A percentile compares a stretch with the other conserved stretches of the same genome.
Conservation (phyloP, 2,113 vertebrate genomes). For the Oxyruncus cristatus region DNA sequence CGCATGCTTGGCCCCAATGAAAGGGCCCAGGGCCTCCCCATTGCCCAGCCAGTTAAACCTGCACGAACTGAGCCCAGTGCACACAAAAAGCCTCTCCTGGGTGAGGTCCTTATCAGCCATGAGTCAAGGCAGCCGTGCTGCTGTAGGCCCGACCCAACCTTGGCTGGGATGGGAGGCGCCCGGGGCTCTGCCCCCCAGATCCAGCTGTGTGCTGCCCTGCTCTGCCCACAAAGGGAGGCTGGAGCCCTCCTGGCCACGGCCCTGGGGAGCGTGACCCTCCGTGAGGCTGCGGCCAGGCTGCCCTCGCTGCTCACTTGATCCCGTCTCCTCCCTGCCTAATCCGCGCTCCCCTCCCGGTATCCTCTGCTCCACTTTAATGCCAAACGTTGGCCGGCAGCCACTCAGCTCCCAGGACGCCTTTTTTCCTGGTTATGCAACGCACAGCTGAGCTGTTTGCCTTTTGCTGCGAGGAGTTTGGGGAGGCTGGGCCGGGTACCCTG, state of each 20-base stretch:
- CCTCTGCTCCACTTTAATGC: conserved; percentile 37
- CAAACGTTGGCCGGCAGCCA: conserved; percentile 37
- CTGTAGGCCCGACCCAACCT: neutral
- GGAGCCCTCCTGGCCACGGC: rapidly evolving
- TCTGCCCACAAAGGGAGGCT: neutral
- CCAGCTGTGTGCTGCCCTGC: rapidly evolving
- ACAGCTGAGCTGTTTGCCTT: neutral
- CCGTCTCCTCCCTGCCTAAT: neutral
- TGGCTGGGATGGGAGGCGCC: neutral
- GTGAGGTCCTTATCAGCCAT: neutral
- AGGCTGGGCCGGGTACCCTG: neutral
- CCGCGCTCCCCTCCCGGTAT: neutral
- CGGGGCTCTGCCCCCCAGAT: rapidly evolving
- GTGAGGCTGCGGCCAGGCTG: neutral
- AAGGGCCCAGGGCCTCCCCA: neutral
- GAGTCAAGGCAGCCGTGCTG: neutral
- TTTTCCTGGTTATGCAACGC: conserved; percentile 5
- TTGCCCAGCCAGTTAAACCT: conserved; percentile 2
- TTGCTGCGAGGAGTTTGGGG: neutral
- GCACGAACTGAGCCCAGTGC: neutral
- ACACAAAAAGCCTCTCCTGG: neutral
- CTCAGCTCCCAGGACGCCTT: neutral
- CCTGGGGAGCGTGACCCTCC: neutral
- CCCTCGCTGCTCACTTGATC: conserved; percentile 25
- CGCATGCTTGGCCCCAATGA: neutral